A percentile compares a stretch with the other conserved stretches of the same genome.
Conservation (phyloP, 2,113 vertebrate species). For the Recurvirostra avosetta region DNA sequence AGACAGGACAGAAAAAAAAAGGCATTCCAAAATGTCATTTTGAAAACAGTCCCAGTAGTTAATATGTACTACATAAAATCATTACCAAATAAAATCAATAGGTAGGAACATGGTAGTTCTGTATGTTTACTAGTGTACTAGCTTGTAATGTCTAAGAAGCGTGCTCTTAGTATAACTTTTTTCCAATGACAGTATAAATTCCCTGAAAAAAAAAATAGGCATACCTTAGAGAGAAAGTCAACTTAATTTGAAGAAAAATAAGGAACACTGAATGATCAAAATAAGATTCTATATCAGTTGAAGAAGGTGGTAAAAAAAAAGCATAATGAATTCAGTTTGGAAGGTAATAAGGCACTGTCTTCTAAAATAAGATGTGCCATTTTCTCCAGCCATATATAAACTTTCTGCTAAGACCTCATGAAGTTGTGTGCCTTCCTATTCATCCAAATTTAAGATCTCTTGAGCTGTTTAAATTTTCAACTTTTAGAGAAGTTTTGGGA, state of each 20-base stretch:
- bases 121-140: not conserved
- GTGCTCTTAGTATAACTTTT: not conserved
- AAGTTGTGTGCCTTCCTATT: not conserved
- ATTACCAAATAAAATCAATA: not conserved
- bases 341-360: not conserved
- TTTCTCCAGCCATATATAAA: not conserved
- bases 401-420: not conserved
- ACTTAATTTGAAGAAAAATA: not conserved
- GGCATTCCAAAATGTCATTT: not conserved
- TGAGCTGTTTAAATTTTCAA: not conserved
- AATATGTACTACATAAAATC: not conserved
- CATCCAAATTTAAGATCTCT: not conserved
- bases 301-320: not conserved
- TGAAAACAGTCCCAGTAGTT: not conserved
- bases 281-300: not conserved
- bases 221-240: not conserved
- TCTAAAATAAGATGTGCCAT: not conserved
- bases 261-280: not conserved
- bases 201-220: not conserved
- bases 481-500: not conserved
- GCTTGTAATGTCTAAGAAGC: not conserved
- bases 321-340: not conserved
- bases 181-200: not conserved
- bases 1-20: not conserved
- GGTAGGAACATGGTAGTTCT: not conserved